A percentile compares a stretch with the other conserved stretches of the same genome.
Evolutionary conservation across 1,140 invertebrate genomes (phyloP).

Genomic region (Lepidotrigona ventralis): DNA sequence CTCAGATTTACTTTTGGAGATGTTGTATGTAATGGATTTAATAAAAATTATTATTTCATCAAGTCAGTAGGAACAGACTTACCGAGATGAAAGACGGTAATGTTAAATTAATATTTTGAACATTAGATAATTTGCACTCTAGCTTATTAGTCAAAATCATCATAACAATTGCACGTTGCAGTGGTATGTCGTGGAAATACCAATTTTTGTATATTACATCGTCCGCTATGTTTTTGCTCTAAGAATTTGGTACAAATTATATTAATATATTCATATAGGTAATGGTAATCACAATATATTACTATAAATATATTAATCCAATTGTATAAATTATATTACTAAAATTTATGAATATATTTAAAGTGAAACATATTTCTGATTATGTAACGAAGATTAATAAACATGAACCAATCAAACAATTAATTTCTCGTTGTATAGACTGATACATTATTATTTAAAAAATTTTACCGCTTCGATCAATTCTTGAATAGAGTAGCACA

Average conservation of each 20-base stretch:
- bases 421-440: too few relatives aligned
- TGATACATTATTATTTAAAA: neutral
- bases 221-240: constrained; percentile 52
- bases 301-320: neutral
- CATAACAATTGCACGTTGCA: constrained; percentile 16
- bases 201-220: constrained; percentile 52
- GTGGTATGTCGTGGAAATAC: neutral
- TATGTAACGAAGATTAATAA: neutral
- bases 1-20: neutral
- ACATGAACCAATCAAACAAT: neutral
- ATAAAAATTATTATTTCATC: neutral
- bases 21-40: neutral
- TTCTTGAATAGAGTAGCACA: constrained; percentile 60
- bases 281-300: neutral
- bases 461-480: constrained; percentile 60
- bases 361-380: neutral
- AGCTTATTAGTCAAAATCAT: constrained; percentile 42
- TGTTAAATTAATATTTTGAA: constrained; percentile 45
- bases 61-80: neutral
- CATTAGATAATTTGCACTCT: constrained; percentile 37
- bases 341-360: neutral
- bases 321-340: neutral
- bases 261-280: neutral
- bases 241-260: neutral
- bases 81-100: constrained; percentile 53